phyloP scores from a whole-genome alignment of 2,113 vertebrate genomes.

The Aegotheles bennettii region DNA sequence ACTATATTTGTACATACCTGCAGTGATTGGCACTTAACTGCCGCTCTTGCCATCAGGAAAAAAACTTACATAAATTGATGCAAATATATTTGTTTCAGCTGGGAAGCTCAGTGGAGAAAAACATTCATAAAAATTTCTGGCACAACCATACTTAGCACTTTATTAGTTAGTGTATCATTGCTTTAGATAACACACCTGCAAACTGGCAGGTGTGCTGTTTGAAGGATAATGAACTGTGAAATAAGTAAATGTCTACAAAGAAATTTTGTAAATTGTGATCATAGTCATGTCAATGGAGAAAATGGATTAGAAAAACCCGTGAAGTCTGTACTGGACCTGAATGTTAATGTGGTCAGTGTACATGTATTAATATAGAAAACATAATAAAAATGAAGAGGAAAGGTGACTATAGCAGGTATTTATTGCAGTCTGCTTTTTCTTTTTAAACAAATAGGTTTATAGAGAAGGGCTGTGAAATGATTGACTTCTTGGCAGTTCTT shows the following conservation, averaged over 20 bases:
- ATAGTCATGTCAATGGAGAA: constrained; percentile 46
- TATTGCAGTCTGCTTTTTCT: constrained; percentile 15
- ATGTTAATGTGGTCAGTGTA: neutral
- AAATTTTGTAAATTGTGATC: constrained; percentile 58
- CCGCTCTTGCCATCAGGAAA: neutral
- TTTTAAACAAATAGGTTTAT: constrained; percentile 40
- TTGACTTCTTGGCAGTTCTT: constrained; percentile 41
- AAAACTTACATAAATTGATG: neutral
- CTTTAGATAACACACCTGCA: constrained; percentile 51
- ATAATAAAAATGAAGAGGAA: constrained; percentile 51
- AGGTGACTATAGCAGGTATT: constrained; percentile 6
- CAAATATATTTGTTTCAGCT: neutral
- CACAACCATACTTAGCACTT: constrained; percentile 38
- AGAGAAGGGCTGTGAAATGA: constrained; percentile 28
- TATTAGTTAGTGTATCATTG: constrained; percentile 30
- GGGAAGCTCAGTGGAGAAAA: neutral
- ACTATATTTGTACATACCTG: neutral
- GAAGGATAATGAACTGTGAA: constrained; percentile 64
- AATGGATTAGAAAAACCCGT: constrained; percentile 61
- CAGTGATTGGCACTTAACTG: neutral
- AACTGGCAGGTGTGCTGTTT: constrained; percentile 42
- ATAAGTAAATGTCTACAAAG: constrained; percentile 61
- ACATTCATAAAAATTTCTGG: constrained; percentile 1
- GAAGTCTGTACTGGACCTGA: constrained; percentile 25
- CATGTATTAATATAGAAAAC: constrained; percentile 44